Base-by-base conservation (phyloP, 1,140 invertebrate species). In the Berghia stephanieae region DNA sequence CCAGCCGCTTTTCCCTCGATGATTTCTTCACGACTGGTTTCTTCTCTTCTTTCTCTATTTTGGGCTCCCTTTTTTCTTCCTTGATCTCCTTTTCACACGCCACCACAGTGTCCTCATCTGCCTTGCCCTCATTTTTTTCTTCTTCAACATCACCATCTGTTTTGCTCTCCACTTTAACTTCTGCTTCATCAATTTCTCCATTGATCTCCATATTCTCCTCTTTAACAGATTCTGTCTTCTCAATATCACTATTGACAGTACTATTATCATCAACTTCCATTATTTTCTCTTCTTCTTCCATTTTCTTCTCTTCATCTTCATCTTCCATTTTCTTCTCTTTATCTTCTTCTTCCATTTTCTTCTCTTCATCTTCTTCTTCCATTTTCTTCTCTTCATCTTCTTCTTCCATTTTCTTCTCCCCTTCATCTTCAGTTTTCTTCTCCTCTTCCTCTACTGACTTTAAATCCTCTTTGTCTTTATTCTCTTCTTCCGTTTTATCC, bases 321-420 rank as follows among this genome's bases (percentile, higher is more conserved):
- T 49, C 55, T 34, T 82, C 75, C 75, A 75, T 77, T 46, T 38
- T 46, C 55, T 82, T 76, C 46, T 72, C 63, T 43, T 78, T 80
- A 8, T 70, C 75, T 13, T 44, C 67, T 77, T 40, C 18, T 44
- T 6, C 34, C 24, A 69, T 69, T 63, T 40, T 55, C 46, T 72
- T 31, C 24, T 57, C 18, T 34, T 77, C 49, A 44, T 73, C 63
- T 68, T 52, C 57, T 10, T 21, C 38, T 24, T 76, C 73, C n/a
- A 57, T 24, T n/a, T 13, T 74, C 46, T 75, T 66, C 43, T 67
- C 69, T 46, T 60, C 24, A 36, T 52, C 49, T 34, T 5, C 27
- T 18, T 44, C 71, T 27, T 63, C 70, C 21, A 46, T 63, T 42
- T 78, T 68, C 38, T 70, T 74, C 4, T 78, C 75, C 5, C 36